A percentile compares a stretch with the other conserved stretches of the same genome.
Evolutionary conservation across 2,888 invertebrate species (phyloP).

Genomic region (Mesoligia furuncula): DNA sequence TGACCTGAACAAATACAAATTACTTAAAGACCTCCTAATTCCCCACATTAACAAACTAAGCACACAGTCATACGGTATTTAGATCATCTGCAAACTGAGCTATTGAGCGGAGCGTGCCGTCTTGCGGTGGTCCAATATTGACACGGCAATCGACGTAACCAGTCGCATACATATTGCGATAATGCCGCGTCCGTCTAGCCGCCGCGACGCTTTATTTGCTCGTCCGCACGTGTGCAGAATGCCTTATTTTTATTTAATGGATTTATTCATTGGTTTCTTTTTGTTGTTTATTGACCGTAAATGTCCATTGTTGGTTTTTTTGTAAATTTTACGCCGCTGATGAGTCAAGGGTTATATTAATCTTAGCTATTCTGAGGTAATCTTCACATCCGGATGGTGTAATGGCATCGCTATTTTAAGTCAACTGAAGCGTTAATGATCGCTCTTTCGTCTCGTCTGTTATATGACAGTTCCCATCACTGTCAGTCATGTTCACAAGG

Average conservation of each 20-base stretch:
- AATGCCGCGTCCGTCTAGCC: conserved; percentile 72
- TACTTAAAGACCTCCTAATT: conserved; percentile 35
- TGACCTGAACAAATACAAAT: conserved; percentile 15
- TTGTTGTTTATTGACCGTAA: conserved; percentile 59
- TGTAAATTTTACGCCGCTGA: conserved; percentile 7
- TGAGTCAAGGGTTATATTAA: conserved; percentile 14
- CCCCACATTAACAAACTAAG: conserved; percentile 48
- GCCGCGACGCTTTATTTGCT: conserved; percentile 71
- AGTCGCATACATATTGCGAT: conserved; percentile 73
- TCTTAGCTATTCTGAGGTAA: conserved; percentile 4
- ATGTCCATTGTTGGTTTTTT: conserved; percentile 44
- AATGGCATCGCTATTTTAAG: conserved; percentile 5
- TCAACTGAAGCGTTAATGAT: not conserved
- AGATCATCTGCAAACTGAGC: conserved; percentile 63
- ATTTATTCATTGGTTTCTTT: conserved; percentile 60
- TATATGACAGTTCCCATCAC: conserved; percentile 2
- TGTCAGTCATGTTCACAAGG: conserved; percentile 25
- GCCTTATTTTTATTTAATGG: conserved; percentile 64
- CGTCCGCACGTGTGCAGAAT: conserved; percentile 71
- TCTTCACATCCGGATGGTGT: not conserved
- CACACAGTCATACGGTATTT: conserved; percentile 60
- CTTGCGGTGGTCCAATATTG: conserved; percentile 78
- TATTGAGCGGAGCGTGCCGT: conserved; percentile 63
- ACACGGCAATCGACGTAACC: conserved; percentile 68
- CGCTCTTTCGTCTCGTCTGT: not conserved